phyloP scores from a whole-genome alignment of 92 coral and sea anemone genomes.

The Porites rus region DNA sequence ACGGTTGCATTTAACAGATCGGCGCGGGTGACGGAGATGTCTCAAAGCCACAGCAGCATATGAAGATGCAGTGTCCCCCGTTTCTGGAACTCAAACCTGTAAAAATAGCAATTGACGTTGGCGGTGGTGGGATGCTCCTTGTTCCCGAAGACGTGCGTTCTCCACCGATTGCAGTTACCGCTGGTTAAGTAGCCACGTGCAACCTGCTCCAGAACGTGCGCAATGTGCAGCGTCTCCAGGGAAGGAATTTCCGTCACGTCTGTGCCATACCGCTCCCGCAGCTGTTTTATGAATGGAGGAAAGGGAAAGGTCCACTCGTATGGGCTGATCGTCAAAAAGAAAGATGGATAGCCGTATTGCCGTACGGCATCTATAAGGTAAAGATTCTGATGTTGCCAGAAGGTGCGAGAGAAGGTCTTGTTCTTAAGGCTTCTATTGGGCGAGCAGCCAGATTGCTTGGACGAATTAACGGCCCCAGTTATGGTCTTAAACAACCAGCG shows the following conservation, averaged over 20 bases:
- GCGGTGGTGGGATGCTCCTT: not conserved
- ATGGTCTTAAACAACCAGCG: conserved; percentile 57
- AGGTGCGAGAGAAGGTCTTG: conserved; percentile 50
- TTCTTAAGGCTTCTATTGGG: conserved; percentile 53
- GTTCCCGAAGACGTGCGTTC: conserved; percentile 35
- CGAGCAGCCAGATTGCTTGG: conserved; percentile 6
- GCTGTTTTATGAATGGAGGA: conserved; percentile 30
- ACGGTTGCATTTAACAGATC: conserved; percentile 10
- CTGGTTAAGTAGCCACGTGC: conserved; percentile 61
- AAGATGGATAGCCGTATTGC: conserved; percentile 59
- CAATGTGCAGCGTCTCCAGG: conserved; percentile 48
- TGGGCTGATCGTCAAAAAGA: conserved; percentile 62
- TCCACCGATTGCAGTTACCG: conserved; percentile 48
- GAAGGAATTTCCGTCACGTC: conserved; percentile 47
- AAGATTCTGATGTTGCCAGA: conserved; percentile 68
- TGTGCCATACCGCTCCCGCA: not conserved
- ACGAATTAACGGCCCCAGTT: conserved; percentile 53
- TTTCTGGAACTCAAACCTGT: conserved; percentile 37
- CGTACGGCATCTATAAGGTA: conserved; percentile 62
- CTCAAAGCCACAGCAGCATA: conserved; percentile 27
- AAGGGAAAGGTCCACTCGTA: conserved; percentile 76
- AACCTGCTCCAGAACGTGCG: conserved; percentile 59
- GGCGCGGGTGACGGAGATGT: not conserved
- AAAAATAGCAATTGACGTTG: conserved; percentile 4
- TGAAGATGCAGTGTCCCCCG: conserved; percentile 35